phyloP scores from a whole-genome alignment of 2,113 vertebrate species.

The Penelope pileata region DNA sequence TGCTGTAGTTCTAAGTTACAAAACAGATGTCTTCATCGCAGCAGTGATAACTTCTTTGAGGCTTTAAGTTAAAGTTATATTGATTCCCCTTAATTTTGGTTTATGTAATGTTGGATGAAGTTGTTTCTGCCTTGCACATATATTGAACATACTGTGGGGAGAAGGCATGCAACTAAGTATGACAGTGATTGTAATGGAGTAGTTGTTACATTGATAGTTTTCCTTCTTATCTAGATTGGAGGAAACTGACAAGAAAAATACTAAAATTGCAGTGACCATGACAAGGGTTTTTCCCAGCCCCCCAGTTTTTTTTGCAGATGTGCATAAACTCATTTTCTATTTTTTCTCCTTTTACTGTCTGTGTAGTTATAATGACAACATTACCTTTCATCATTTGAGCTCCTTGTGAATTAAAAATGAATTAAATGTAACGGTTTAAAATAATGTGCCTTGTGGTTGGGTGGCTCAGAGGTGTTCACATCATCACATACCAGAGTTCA shows the following conservation, averaged over 20 bases:
- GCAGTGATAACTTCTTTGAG: background rate
- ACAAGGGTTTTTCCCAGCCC: background rate
- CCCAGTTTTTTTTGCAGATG: background rate
- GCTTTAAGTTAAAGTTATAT: background rate
- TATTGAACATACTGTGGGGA: background rate
- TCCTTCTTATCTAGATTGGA: background rate
- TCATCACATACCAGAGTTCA: background rate
- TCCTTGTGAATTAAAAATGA: background rate
- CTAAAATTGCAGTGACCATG: background rate
- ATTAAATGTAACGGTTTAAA: background rate
- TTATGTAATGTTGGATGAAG: background rate
- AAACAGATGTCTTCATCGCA: slow-evolving; percentile 4
- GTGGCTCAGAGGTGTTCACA: background rate
- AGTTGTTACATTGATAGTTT: background rate
- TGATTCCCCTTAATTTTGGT: slow-evolving; percentile 19
- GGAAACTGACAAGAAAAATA: background rate
- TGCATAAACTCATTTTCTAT: background rate
- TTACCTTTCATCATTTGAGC: background rate
- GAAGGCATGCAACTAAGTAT: background rate
- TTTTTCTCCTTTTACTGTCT: background rate
- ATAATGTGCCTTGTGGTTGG: background rate
- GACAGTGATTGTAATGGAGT: background rate
- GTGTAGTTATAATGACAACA: background rate
- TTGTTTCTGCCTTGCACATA: background rate
- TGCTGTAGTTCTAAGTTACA: background rate